These are phyloP conservation scores for Matsumyia berberina DNA, from an alignment of 2,888 invertebrate genomes.

Conservation along the genomic window DNA sequence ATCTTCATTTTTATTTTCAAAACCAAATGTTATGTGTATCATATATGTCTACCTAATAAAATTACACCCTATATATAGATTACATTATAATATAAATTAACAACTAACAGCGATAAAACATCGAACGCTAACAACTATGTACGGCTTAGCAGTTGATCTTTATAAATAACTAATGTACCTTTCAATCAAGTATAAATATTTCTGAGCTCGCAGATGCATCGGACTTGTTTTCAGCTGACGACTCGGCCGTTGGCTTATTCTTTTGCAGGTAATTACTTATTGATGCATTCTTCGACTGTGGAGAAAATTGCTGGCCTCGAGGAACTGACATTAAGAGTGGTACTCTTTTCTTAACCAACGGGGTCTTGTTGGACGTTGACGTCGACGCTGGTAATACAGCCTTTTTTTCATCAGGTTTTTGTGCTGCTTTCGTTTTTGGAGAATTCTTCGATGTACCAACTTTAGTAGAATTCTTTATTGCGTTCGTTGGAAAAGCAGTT, in stretches of 20 bases:
- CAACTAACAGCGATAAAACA: slow-evolving; percentile 57
- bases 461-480: slow-evolving; percentile 13
- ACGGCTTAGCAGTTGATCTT: slow-evolving; percentile 57
- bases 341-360: slow-evolving; percentile 48
- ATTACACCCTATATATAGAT: slow-evolving; percentile 64
- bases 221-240: neutral
- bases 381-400: neutral
- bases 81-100: slow-evolving; percentile 71
- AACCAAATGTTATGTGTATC: slow-evolving; percentile 35
- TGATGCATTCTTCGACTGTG: slow-evolving; percentile 81
- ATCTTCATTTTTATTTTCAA: slow-evolving; percentile 44
- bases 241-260: slow-evolving; percentile 37
- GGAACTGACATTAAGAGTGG: slow-evolving; percentile 82
- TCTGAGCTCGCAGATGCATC: slow-evolving; percentile 11
- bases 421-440: slow-evolving; percentile 20
- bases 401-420: slow-evolving; percentile 7
- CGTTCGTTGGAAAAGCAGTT: slow-evolving; percentile 5
- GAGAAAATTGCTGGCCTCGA: slow-evolving; percentile 81
- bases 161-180: slow-evolving; percentile 29
- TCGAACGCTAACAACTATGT: slow-evolving; percentile 53
- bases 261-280: slow-evolving; percentile 85
- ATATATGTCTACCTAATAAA: slow-evolving; percentile 51
- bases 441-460: neutral
- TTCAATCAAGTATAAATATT: slow-evolving; percentile 50
- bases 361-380: slow-evolving; percentile 1